Conservation (phyloP, 2,888 invertebrate genomes). For the Acleris laterana region DNA sequence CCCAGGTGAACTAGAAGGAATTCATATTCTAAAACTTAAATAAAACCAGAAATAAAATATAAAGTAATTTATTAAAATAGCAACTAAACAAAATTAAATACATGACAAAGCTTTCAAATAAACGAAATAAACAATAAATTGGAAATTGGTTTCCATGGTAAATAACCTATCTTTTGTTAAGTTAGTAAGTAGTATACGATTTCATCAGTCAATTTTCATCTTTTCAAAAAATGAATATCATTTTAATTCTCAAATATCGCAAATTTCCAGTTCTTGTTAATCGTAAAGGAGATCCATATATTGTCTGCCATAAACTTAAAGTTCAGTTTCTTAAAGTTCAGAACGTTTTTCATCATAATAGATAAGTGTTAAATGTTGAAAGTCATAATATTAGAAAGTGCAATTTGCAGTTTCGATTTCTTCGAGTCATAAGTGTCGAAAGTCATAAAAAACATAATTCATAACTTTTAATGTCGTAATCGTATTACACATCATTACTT, state of each 20-base stretch:
- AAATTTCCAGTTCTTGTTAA: constrained; percentile 17
- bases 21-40: constrained; percentile 41
- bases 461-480: too few species aligned
- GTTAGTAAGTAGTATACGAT: constrained; percentile 28
- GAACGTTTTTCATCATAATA: too few species aligned
- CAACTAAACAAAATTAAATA: constrained; percentile 45
- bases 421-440: too few species aligned
- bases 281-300: not conserved
- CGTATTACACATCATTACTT: too few species aligned
- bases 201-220: constrained; percentile 33
- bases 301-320: too few species aligned
- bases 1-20: too few species aligned
- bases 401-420: too few species aligned
- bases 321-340: too few species aligned
- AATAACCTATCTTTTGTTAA: constrained; percentile 17
- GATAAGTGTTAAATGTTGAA: too few species aligned
- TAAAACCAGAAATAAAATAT: constrained; percentile 43
- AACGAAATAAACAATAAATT: constrained; percentile 39
- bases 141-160: constrained; percentile 10
- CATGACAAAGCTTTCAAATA: constrained; percentile 42
- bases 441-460: too few species aligned
- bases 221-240: constrained; percentile 8
- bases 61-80: constrained; percentile 43
- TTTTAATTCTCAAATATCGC: constrained; percentile 17
- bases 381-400: too few species aligned